Base-by-base conservation (phyloP, 2,888 invertebrate species). In the Loripinus fragilis region DNA sequence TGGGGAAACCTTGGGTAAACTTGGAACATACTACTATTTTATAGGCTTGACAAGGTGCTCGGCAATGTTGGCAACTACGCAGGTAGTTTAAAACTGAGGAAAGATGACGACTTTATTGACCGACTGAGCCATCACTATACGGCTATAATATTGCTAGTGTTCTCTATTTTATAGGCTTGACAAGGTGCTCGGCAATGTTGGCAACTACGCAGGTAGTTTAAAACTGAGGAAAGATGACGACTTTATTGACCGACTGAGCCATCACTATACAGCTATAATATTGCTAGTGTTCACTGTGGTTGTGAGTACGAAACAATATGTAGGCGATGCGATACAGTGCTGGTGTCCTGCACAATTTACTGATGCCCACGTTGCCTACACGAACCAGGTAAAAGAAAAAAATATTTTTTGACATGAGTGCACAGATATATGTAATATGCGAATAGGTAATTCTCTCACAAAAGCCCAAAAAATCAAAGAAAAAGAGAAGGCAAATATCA, bases 311-410 rank as follows among this genome's bases (percentile, higher is more conserved):
- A 85, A 85, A 28, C 87, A 88, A 71, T 88, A 88, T 67, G 87
- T 89, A 0, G 89, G 89, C 0, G 85, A 89, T 64, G 87, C 89
- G 0, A 91, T 91, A 74, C 81, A 89, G 65, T 91, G 91, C 75
- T 90, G 90, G 91, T 90, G 88, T 45, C 90, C 91, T 2, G 88
- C 88, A 0, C 85, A 90, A 72, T 86, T 88, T 64, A 88, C 88
- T 0, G 87, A 87, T 25, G 85, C 85, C 20, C 87, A 89, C 33
- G 86, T 86, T 5, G 55, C 75, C 30, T 87, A 87, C 72, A 85
- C 87, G 17, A 87, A 87, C 23, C 86, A 86, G 77, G 87, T 87
- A 41, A 38, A 12, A n/a, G n/a, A n/a, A n/a, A n/a, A n/a, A n/a
- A n/a, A n/a, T n/a, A n/a, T n/a, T n/a, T n/a, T n/a, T n/a, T n/a